Percentiles rank a stretch among this genome's conserved stretches.
phyloP scores from a whole-genome alignment of 1,140 invertebrate genomes.

The Bicyclus anynana region DNA sequence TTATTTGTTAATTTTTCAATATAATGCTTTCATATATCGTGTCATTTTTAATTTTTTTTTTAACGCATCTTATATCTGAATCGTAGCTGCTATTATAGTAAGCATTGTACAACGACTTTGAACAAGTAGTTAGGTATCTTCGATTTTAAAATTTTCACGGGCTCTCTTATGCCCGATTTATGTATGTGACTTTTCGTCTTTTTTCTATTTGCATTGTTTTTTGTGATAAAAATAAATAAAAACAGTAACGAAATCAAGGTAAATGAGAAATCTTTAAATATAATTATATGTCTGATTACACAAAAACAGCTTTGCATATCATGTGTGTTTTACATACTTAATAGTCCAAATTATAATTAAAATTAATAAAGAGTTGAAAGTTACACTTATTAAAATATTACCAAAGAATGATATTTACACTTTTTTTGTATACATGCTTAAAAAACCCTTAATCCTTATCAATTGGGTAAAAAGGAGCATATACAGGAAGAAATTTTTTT shows the following conservation, averaged over 20 bases:
- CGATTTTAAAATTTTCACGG: neutral
- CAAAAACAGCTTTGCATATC: neutral
- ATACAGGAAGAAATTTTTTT: too few species aligned
- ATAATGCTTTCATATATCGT: too few species aligned
- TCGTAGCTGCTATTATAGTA: neutral
- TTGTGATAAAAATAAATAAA: slow-evolving; percentile 7
- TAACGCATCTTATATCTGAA: neutral
- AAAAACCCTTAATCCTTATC: too few species aligned
- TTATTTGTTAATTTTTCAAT: too few species aligned
- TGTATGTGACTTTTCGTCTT: neutral
- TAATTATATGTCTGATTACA: slow-evolving; percentile 1
- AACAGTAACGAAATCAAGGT: neutral
- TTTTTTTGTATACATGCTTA: too few species aligned
- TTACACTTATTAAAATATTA: too few species aligned
- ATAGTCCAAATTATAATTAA: too few species aligned
- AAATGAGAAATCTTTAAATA: neutral
- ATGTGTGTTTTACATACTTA: neutral
- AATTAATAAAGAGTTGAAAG: too few species aligned
- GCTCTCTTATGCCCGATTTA: neutral
- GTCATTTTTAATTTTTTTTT: neutral
- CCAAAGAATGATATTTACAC: too few species aligned
- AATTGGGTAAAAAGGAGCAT: too few species aligned
- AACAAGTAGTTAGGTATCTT: neutral
- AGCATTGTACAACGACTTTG: slow-evolving; percentile 2
- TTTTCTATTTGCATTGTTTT: neutral